Evolutionary conservation across 1,140 invertebrate species (phyloP), one percentile per base, ranked within the genome.

Genomic region (Monomorium pharaonis): DNA sequence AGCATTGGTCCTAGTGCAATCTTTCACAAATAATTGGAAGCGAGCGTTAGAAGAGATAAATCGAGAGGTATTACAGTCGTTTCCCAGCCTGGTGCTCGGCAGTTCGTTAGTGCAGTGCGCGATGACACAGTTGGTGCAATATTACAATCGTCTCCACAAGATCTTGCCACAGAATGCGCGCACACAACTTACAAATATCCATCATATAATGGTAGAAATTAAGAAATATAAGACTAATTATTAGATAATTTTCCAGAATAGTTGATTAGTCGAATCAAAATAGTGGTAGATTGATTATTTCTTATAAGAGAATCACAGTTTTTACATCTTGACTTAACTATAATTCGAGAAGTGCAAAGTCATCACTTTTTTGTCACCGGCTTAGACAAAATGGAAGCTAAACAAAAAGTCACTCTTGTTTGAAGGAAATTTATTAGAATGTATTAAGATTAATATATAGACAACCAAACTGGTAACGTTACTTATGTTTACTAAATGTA

Each of bases 151-250:
- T 87, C 99, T 99, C 94, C 98, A 99, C 90, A 99, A 99, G 95
- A 96, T 99, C 44, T 94, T 99, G n/a, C 97, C 98, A 4, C 98
- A 98, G 6, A 97, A 98, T 92, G 97, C 97, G 6, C 96, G 98
- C 89, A 97, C 97, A 30, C 98, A 99, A 94, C 96, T 99, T 27
- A 98, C 99, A 0, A 99, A 99, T 94, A 99, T 99, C 93, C 99
- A 99, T 95, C 98, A 99, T 78, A 98, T 99, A 81, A 99, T 99
- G 98, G 98, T 99, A 3, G 99, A 99, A 96, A 98, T 99, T 58
- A 99, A 99, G 94, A 99, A 99, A 96, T 99, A 99, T 95, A 99
- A 98, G 96, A 98, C 96, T 90, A 98, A 97, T 94, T 98, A 97
- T 95, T 98, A 95, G 95, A 7, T 12, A 21, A 56, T 0, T 56